A percentile compares a stretch with the other conserved stretches of the same genome.
These are phyloP conservation scores for Arge pagana DNA, from an alignment of 2,888 invertebrate species.

Conservation along the genomic window DNA sequence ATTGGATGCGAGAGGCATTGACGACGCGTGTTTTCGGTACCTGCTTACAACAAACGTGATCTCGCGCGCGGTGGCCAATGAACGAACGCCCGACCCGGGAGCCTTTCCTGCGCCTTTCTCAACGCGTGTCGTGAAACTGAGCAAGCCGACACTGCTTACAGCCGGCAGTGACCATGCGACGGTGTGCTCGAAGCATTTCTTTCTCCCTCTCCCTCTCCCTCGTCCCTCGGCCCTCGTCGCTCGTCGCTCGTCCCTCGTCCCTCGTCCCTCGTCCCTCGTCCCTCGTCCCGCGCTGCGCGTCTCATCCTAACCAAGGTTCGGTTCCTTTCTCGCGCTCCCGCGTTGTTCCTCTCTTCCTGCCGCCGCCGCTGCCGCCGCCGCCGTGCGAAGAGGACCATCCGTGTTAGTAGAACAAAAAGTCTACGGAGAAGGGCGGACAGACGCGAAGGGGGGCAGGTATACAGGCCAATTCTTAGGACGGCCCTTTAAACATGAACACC, in stretches of 20 bases:
- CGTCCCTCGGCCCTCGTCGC: conserved; percentile 27
- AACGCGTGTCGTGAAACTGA: conserved; percentile 45
- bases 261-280: conserved; percentile 22
- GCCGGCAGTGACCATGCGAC: conserved; percentile 8
- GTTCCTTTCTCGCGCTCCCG: conserved; percentile 26
- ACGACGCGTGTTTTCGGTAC: too few species aligned
- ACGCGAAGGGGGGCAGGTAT: conserved; percentile 14
- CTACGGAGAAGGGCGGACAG: conserved; percentile 24
- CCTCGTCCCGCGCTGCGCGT: background rate
- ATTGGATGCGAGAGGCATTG: too few species aligned
- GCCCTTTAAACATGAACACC: conserved; percentile 20
- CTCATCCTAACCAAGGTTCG: conserved; percentile 23
- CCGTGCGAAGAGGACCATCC: conserved; percentile 18
- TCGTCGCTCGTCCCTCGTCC: conserved; percentile 16
- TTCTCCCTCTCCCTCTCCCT: conserved; percentile 14
- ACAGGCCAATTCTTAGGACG: conserved; percentile 13
- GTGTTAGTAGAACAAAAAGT: conserved; percentile 40
- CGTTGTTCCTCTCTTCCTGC: conserved; percentile 7
- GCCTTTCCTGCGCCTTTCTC: conserved; percentile 22
- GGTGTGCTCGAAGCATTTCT: conserved; percentile 15
- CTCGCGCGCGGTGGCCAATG: too few species aligned
- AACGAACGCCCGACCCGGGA: too few species aligned
- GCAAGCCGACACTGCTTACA: conserved; percentile 3
- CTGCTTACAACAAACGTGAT: too few species aligned
- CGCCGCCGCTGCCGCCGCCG: background rate